Evolutionary conservation across 2,888 invertebrate genomes (phyloP).

Genomic region (Mythimna vitellina): DNA sequence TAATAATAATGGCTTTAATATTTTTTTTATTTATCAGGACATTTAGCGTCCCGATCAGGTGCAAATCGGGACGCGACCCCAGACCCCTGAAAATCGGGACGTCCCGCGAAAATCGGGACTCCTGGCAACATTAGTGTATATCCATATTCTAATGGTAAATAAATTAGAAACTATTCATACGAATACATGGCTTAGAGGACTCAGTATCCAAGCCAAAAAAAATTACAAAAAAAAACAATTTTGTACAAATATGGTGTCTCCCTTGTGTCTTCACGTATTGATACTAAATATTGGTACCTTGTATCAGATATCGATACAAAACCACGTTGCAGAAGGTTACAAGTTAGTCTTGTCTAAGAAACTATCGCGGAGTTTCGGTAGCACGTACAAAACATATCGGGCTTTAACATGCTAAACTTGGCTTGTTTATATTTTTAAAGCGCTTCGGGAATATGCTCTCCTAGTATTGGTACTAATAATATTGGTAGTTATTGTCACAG

Average conservation of each 20-base stretch:
- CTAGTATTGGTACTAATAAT: conserved; percentile 31
- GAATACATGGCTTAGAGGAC: too few species aligned
- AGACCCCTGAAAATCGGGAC: too few species aligned
- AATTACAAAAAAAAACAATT: too few species aligned
- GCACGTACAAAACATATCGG: conserved; percentile 43
- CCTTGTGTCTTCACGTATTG: conserved; percentile 5
- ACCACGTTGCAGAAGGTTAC: not conserved
- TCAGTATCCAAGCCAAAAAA: too few species aligned
- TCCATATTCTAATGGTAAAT: too few species aligned
- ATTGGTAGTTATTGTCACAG: conserved; percentile 14
- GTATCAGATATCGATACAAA: conserved; percentile 12
- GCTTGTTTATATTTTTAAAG: conserved; percentile 31
- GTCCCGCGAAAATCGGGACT: too few species aligned
- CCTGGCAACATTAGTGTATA: too few species aligned
- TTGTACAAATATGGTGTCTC: not conserved
- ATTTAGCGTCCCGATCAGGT: too few species aligned
- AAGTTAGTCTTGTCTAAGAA: conserved; percentile 22
- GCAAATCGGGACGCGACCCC: too few species aligned
- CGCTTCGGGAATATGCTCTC: conserved; percentile 40
- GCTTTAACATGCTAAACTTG: conserved; percentile 36
- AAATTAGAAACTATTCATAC: too few species aligned
- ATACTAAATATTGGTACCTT: conserved; percentile 22
- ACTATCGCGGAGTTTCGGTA: conserved; percentile 17
- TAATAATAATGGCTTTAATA: too few species aligned
- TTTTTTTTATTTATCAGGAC: too few species aligned